phyloP scores from a whole-genome alignment of 2,888 invertebrate genomes.

The Seira ritae region DNA sequence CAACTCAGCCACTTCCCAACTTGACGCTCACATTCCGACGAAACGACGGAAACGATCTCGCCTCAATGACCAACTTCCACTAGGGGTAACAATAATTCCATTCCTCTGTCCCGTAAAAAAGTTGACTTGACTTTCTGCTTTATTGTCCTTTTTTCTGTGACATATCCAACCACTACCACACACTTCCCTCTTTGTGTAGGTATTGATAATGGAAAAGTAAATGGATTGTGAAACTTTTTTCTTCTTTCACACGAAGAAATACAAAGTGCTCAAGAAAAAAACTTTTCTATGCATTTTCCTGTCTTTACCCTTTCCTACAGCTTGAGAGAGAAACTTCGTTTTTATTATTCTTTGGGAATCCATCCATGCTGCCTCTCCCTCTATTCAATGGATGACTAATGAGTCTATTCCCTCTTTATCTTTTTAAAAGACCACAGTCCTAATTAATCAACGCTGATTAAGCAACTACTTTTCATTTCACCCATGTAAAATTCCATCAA shows the following conservation, averaged over 20 bases:
- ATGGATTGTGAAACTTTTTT: not conserved
- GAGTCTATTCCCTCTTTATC: conserved; percentile 7
- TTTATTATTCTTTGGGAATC: not conserved
- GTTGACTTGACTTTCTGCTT: conserved; percentile 3
- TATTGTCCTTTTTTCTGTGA: conserved; percentile 2
- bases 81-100: conserved; percentile 63
- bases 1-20: conserved; percentile 60
- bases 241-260: not conserved
- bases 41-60: conserved; percentile 73
- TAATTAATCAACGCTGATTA: conserved; percentile 7
- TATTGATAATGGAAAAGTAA: conserved; percentile 11
- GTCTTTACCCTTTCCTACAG: not conserved
- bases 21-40: conserved; percentile 66
- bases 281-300: not conserved
- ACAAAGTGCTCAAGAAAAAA: not conserved
- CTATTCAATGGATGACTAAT: not conserved
- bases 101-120: not conserved
- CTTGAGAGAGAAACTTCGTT: not conserved
- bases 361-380: not conserved
- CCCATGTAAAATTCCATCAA: conserved; percentile 2
- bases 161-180: not conserved
- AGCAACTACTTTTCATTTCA: conserved; percentile 1
- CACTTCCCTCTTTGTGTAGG: not conserved
- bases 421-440: not conserved
- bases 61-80: conserved; percentile 71